Percentiles rank a stretch among this genome's conserved stretches.
Conservation (phyloP, 2,113 vertebrate species). For the Takifugu flavidus region DNA sequence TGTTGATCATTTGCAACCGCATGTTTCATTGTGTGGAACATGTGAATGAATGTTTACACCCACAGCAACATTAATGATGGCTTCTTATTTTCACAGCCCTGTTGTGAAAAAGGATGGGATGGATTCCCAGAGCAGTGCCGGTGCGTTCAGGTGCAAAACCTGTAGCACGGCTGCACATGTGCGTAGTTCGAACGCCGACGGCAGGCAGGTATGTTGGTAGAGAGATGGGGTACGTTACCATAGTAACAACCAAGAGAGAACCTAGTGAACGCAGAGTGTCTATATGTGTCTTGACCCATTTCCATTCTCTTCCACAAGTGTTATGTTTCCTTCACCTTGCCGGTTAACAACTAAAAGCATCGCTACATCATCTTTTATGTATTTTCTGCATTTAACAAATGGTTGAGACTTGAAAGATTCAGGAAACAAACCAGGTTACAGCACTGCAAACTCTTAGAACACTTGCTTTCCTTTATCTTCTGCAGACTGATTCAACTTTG, state of each 20-base stretch:
- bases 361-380: slow-evolving; percentile 28
- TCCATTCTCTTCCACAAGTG: slow-evolving; percentile 76
- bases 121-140: slow-evolving; percentile 31
- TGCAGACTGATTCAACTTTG: slow-evolving; percentile 23
- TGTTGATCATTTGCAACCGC: slow-evolving; percentile 28
- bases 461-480: slow-evolving; percentile 23
- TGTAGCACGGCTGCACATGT: slow-evolving; percentile 54
- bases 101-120: slow-evolving; percentile 47
- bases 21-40: slow-evolving; percentile 18
- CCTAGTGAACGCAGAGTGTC: slow-evolving; percentile 67
- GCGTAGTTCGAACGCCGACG: slow-evolving; percentile 61
- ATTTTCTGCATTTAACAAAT: slow-evolving; percentile 24
- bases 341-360: slow-evolving; percentile 59
- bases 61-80: slow-evolving; percentile 37
- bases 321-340: slow-evolving; percentile 69
- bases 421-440: not conserved
- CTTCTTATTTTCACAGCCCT: slow-evolving; percentile 27
- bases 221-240: slow-evolving; percentile 74
- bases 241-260: slow-evolving; percentile 75
- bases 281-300: slow-evolving; percentile 80
- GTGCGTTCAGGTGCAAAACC: slow-evolving; percentile 70
- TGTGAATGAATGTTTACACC: slow-evolving; percentile 34
- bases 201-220: slow-evolving; percentile 48
- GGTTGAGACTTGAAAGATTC: not conserved
- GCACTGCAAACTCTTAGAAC: slow-evolving; percentile 23